phyloP scores from a whole-genome alignment of 2,888 invertebrate species.

The Agriopis aurantiaria region DNA sequence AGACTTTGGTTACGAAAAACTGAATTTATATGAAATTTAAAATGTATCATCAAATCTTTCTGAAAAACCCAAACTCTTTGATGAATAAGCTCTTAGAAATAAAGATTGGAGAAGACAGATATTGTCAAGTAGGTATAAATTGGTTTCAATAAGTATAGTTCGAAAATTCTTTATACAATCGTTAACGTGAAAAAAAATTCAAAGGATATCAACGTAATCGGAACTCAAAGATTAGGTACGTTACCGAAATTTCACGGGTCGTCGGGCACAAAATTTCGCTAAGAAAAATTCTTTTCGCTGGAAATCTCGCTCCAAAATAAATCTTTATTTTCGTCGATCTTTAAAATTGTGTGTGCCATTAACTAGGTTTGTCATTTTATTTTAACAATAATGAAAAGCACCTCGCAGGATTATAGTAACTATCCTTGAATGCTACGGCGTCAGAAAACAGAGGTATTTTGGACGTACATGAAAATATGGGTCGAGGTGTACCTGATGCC shows the following conservation, averaged over 20 bases:
- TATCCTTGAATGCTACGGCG: no score
- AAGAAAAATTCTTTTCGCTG: conserved; percentile 38
- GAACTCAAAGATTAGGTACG: conserved; percentile 53
- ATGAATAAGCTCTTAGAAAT: no score
- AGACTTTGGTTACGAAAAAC: no score
- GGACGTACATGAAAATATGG: no score
- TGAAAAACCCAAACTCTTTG: no score
- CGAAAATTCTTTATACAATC: conserved; percentile 47
- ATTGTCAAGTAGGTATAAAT: not conserved
- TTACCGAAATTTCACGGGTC: conserved; percentile 58
- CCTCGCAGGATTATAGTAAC: no score
- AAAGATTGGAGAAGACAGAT: not conserved
- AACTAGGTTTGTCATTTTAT: not conserved
- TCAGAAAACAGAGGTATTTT: no score
- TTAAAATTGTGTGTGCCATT: not conserved
- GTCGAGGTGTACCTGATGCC: no score
- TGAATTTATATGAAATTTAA: no score
- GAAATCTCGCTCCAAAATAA: conserved; percentile 16
- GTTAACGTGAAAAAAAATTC: conserved; percentile 55
- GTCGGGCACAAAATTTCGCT: conserved; percentile 51
- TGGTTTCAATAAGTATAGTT: conserved; percentile 26
- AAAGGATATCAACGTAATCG: conserved; percentile 57
- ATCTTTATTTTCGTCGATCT: conserved; percentile 5
- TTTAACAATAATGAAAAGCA: not conserved
- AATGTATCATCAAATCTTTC: no score